Evolutionary conservation across 2,113 vertebrate genomes (phyloP), one percentile per base, ranked within the genome.

Genomic region (Galbula dea): DNA sequence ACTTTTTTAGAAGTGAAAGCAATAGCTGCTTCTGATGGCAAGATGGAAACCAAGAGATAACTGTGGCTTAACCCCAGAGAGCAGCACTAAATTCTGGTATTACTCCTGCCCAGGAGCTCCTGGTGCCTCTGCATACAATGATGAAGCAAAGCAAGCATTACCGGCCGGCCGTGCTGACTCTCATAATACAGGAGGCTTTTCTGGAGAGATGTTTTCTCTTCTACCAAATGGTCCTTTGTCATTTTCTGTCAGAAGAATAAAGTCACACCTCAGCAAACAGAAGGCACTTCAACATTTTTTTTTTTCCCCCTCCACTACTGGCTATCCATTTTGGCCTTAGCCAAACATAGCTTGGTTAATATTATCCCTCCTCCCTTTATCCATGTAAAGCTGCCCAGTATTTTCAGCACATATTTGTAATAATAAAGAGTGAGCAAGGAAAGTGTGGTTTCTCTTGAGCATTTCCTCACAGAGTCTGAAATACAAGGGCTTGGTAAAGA

Each of bases 171-270:
- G 24, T 99, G 99, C 15, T 99, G 98, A 94, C 98, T 99, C 97
- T 99, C 99, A 65, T 99, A 99, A 96, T 98, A 99, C 94, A 99
- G 98, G 92, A 99, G 98, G 96, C 99, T 99, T 96, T 99, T 99
- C 97, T 99, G 99, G 29, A 99, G 98, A 92, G 99, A 98, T 2
- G 98, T 98, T 97, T 99, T 99, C 98, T 99, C 99, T 98, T 98
- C 98, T 86, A 98, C 96, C 96, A 99, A 96, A 96, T 99, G 98
- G 95, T 99, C 99, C 97, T 99, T 99, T 59, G 98, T 99, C 99
- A 99, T 99, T 98, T 99, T 99, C 99, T 99, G 96, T 37, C 88
- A 93, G 57, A 92, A 90, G 83, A 90, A 75, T 27, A 92, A n/a
- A 94, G 66, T 87, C 34, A 43, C 45, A 79, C 63, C 34, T 68